phyloP scores from a whole-genome alignment of 2,797 vertebrate genomes.

The Ispidina picta region DNA sequence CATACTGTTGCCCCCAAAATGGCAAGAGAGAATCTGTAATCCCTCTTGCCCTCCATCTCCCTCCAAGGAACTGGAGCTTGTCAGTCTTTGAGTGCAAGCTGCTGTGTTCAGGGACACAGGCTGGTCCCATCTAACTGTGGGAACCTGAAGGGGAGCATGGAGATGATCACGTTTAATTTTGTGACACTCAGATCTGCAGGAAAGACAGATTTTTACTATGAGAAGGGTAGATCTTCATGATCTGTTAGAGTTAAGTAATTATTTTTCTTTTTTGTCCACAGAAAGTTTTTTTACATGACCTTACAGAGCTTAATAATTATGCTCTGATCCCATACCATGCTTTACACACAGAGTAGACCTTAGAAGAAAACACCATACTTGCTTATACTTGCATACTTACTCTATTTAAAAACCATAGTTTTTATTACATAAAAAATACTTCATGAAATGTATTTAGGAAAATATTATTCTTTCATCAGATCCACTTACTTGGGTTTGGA shows the following conservation, averaged over 20 bases:
- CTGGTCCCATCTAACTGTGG: neutral
- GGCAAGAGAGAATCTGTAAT: rapidly evolving
- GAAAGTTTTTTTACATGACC: neutral
- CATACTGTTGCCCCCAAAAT: neutral
- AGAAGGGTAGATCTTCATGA: neutral
- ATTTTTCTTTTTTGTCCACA: neutral
- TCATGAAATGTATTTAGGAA: neutral
- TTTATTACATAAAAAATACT: neutral
- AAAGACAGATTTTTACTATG: neutral
- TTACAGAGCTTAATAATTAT: neutral
- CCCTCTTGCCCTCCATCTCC: neutral
- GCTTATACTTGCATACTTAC: too few relatives aligned
- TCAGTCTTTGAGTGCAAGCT: neutral
- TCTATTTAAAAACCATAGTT: neutral
- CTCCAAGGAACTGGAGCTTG: neutral
- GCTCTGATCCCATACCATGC: neutral
- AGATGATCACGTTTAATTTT: neutral
- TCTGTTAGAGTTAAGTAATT: neutral
- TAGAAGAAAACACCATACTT: neutral
- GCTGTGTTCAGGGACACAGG: rapidly evolving
- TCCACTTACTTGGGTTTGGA: constrained; percentile 93
- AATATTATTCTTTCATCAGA: neutral
- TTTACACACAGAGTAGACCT: neutral
- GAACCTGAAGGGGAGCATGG: neutral
- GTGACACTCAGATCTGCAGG: neutral